Conservation (phyloP, 2,888 invertebrate species). For the Microdon myrmicae region DNA sequence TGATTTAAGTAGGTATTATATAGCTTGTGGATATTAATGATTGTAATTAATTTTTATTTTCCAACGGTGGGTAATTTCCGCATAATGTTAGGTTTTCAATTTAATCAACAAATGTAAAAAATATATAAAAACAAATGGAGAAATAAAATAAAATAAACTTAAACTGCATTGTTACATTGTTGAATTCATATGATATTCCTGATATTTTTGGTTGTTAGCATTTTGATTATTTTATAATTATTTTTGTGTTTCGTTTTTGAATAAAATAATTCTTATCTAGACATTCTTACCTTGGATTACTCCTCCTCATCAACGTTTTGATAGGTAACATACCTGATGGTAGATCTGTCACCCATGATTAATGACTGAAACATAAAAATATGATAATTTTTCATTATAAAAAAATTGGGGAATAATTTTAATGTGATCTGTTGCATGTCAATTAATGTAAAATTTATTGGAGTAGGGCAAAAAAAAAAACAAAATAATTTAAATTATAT, state of each 20-base stretch:
- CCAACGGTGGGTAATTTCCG: conserved; percentile 1
- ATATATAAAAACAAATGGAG: conserved; percentile 5
- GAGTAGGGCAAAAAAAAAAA: conserved; percentile 2
- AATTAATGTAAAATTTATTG: not conserved
- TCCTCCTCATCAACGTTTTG: conserved; percentile 91
- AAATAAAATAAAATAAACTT: not conserved
- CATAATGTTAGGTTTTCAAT: not conserved
- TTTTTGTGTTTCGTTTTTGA: conserved; percentile 21
- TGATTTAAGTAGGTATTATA: conserved; percentile 31
- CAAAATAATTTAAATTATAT: conserved; percentile 1
- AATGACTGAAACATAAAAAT: conserved; percentile 75
- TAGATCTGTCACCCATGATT: conserved; percentile 90
- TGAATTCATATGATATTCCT: conserved; percentile 64
- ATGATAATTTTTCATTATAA: not conserved
- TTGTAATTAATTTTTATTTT: conserved; percentile 12
- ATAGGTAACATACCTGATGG: conserved; percentile 94
- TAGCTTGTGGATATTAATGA: conserved; percentile 1
- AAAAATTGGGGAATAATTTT: conserved; percentile 1
- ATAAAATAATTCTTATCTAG: conserved; percentile 6
- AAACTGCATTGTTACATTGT: conserved; percentile 5
- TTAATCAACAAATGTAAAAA: not conserved
- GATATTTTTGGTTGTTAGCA: conserved; percentile 66
- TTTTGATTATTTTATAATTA: conserved; percentile 24
- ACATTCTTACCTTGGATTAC: conserved; percentile 62
- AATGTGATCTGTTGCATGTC: not conserved